Evolutionary conservation across 2,888 invertebrate genomes (phyloP).

Genomic region (Catonia carolina): DNA sequence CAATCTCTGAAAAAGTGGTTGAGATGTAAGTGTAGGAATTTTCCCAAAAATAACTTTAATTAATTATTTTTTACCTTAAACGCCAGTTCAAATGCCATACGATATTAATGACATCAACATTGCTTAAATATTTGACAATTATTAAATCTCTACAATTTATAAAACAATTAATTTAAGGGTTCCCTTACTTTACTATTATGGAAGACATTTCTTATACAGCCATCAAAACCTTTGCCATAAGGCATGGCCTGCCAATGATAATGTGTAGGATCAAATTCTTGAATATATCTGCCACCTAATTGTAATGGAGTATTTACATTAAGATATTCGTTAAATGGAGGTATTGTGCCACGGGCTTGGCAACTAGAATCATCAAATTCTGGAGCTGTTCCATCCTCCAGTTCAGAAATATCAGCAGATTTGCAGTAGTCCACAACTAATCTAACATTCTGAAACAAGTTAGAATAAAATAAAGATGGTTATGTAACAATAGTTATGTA

Average conservation of each 20-base stretch:
- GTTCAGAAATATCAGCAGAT: conserved; percentile 78
- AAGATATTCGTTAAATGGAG: conserved; percentile 91
- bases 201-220: conserved; percentile 91
- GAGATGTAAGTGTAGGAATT: no score
- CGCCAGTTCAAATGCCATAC: no score
- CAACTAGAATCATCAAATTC: conserved; percentile 85
- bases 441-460: conserved; percentile 58
- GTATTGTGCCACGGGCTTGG: conserved; percentile 82
- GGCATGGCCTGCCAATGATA: conserved; percentile 90
- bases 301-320: conserved; percentile 94
- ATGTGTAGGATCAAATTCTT: conserved; percentile 80
- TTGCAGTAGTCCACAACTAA: conserved; percentile 92
- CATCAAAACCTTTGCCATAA: conserved; percentile 85
- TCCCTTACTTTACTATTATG: conserved; percentile 85
- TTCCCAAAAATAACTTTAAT: no score
- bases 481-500: conserved; percentile 55
- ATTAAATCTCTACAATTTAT: no score
- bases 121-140: no score
- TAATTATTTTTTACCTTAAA: no score
- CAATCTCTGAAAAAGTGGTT: no score
- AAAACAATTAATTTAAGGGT: no score
- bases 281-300: conserved; percentile 86
- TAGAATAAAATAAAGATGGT: not conserved
- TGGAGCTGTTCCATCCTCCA: conserved; percentile 83
- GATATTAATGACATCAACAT: no score